Percentiles rank a stretch among this genome's conserved stretches.
These are phyloP conservation scores for Sipha maydis DNA, from an alignment of 2,888 invertebrate genomes.

Conservation along the genomic window DNA sequence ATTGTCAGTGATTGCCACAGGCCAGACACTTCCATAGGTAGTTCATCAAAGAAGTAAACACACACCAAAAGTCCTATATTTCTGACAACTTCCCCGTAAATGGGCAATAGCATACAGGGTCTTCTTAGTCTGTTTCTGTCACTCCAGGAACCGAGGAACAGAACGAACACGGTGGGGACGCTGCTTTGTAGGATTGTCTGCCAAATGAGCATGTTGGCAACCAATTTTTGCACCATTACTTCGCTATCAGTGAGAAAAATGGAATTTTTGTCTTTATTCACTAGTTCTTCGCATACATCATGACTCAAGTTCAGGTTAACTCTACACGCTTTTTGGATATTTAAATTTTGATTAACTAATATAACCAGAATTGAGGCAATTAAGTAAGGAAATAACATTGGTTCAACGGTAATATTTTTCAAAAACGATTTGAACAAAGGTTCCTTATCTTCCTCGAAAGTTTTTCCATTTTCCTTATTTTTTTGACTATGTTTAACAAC, in stretches of 20 bases:
- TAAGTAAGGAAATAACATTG: conserved; percentile 79
- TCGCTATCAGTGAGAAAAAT: conserved; percentile 74
- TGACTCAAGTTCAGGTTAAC: conserved; percentile 81
- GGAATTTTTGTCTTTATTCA: conserved; percentile 77
- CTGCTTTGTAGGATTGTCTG: conserved; percentile 86
- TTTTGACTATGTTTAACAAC: not conserved
- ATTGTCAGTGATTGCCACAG: conserved; percentile 84
- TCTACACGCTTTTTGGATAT: conserved; percentile 86
- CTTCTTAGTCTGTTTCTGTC: conserved; percentile 75
- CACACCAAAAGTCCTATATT: conserved; percentile 82
- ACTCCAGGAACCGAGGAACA: conserved; percentile 81
- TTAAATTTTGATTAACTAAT: conserved; percentile 84
- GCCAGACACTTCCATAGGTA: conserved; percentile 81
- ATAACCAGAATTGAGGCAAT: conserved; percentile 75
- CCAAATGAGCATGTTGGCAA: conserved; percentile 86
- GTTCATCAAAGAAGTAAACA: conserved; percentile 80
- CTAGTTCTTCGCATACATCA: conserved; percentile 80
- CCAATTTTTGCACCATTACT: conserved; percentile 76
- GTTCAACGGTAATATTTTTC: conserved; percentile 75
- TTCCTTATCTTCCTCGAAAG: not conserved
- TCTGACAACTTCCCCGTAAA: conserved; percentile 82
- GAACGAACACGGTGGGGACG: conserved; percentile 81
- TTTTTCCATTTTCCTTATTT: not conserved
- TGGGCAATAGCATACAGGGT: conserved; percentile 85
- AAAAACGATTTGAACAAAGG: not conserved